Base-by-base conservation (phyloP, 1,140 invertebrate genomes). In the Maconellicoccus hirsutus region DNA sequence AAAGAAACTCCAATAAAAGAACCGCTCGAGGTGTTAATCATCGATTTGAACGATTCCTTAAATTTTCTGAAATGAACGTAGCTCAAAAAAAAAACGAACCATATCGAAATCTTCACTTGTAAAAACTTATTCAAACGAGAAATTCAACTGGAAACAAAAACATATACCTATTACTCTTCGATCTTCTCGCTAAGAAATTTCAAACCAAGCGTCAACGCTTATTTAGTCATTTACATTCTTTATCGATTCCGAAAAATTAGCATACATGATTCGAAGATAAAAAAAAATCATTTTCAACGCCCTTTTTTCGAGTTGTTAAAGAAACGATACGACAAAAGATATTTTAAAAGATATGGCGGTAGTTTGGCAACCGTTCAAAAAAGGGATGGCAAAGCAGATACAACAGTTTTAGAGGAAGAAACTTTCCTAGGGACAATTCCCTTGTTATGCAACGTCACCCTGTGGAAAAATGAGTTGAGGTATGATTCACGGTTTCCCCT, bases 381-480 rank as follows among this genome's bases (percentile, higher is more conserved):
- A 2, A 25, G 61, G 25, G 61, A 23, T 66, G 25, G 61, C 61
- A 16, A 66, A 66, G 61, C 61, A 66, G 61, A 66, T 66, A 66
- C 61, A 26, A 23, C 22, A 26, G 21, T 26, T 23, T 66, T 66
- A 66, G 21, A 66, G 25, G 25, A 25, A 66, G 25, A 19, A 66
- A 66, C 25, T 25, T 66, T 66, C 61, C 8, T 4, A 66, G 61
- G 61, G 61, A 66, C 61, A 66, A 66, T 66, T 66, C 61, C 61
- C 61, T 66, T 66, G 61, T 66, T 66, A 66, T 66, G 61, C 61
- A 66, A 66, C 61, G 61, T 66, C 61, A 66, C 61, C 61, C 61
- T 66, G 61, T 66, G 61, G 61, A 66, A 66, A 66, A 66, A 66
- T 66, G 61, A 66, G 61, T 66, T 66, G 25, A 66, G 61, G 61